phyloP scores from a whole-genome alignment of 2,797 vertebrate species.

The Acrossocheilus wenchowensis region DNA sequence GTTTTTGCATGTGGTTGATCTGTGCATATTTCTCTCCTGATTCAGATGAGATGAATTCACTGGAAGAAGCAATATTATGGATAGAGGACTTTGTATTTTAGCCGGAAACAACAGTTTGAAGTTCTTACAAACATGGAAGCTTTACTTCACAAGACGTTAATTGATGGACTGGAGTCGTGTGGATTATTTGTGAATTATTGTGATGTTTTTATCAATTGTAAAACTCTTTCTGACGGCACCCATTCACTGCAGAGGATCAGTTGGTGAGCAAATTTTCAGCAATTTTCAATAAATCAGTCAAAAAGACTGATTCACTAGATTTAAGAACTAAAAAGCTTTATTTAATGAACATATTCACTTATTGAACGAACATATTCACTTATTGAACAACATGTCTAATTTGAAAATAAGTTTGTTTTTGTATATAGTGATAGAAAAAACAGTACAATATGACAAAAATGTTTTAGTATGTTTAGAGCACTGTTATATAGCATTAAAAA shows the following conservation, averaged over 20 bases:
- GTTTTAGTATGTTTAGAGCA: conserved; percentile 9
- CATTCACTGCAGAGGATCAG: neutral
- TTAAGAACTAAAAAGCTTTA: no score
- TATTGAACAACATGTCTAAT: neutral
- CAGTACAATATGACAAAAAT: neutral
- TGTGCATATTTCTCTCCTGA: neutral
- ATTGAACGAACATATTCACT: neutral
- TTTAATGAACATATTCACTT: no score
- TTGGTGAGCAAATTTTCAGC: neutral
- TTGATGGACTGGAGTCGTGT: no score
- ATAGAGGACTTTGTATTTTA: neutral
- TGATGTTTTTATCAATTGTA: neutral
- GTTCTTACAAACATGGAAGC: no score
- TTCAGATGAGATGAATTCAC: neutral
- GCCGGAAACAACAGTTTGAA: no score
- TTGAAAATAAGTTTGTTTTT: neutral
- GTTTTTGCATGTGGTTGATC: neutral
- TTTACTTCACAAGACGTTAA: no score
- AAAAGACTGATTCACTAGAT: neutral
- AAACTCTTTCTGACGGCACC: neutral
- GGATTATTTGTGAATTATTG: neutral
- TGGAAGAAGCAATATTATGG: neutral
- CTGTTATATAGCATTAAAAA: neutral
- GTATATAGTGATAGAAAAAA: neutral
- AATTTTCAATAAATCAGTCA: no score